Percentiles rank a stretch among this genome's conserved stretches.
phyloP scores from a whole-genome alignment of 2,888 invertebrate genomes.

The Stictocephala bisonia region DNA sequence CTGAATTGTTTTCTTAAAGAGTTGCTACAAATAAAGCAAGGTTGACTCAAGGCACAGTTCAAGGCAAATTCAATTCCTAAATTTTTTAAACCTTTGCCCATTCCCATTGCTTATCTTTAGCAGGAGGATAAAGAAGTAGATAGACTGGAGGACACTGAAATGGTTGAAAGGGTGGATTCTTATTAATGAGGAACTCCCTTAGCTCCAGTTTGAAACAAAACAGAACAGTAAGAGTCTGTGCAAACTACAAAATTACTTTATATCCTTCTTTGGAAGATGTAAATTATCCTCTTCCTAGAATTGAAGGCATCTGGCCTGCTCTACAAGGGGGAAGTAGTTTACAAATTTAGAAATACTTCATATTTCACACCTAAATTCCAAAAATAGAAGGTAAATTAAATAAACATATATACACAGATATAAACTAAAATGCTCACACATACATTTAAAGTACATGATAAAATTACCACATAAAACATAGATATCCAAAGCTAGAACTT shows the following conservation, averaged over 20 bases:
- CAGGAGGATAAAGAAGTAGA: not conserved
- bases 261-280: conserved; percentile 5
- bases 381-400: no score
- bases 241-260: conserved; percentile 8
- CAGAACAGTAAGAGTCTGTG: not conserved
- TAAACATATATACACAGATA: no score
- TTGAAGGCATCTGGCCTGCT: not conserved
- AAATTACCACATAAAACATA: no score
- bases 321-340: not conserved
- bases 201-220: not conserved
- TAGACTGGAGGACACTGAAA: conserved; percentile 5
- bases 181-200: not conserved
- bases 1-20: no score
- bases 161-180: not conserved
- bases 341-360: not conserved
- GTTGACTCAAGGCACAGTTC: not conserved
- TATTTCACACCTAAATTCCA: no score
- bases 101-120: not conserved
- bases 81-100: not conserved
- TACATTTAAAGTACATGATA: no score
- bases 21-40: conserved; percentile 6
- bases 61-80: not conserved
- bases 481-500: no score
- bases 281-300: not conserved
- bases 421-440: no score